Evolutionary conservation across 2,797 vertebrate genomes (phyloP).

Genomic region (Chelon auratus): DNA sequence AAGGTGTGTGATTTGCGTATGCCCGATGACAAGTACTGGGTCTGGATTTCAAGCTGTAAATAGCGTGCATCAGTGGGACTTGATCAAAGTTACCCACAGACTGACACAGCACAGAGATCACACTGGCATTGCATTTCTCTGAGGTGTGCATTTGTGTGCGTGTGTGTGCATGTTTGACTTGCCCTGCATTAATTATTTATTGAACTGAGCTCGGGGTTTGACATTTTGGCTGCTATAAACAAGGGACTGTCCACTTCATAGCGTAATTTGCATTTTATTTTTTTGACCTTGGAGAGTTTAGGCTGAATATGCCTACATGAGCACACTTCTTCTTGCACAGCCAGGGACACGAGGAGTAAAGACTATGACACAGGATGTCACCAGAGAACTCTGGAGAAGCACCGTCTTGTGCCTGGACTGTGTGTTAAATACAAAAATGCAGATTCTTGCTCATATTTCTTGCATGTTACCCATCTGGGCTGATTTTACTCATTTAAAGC

Average conservation of each 20-base stretch:
- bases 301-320: constrained; percentile 10
- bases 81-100: constrained; percentile 43
- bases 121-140: constrained; percentile 11
- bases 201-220: constrained; percentile 36
- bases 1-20: constrained; percentile 13
- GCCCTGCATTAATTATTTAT: constrained; percentile 51
- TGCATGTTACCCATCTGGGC: background rate
- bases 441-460: background rate
- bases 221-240: constrained; percentile 55
- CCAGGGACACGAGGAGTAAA: background rate
- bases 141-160: constrained; percentile 10
- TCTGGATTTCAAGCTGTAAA: constrained; percentile 52
- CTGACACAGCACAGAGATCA: constrained; percentile 34
- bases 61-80: constrained; percentile 9
- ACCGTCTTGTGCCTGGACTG: background rate
- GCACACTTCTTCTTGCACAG: constrained; percentile 11
- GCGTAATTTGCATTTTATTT: constrained; percentile 36
- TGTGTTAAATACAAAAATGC: constrained; percentile 3
- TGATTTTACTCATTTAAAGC: background rate
- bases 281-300: constrained; percentile 37
- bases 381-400: background rate
- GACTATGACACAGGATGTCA: constrained; percentile 7
- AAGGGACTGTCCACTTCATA: constrained; percentile 23
- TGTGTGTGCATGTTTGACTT: constrained; percentile 25
- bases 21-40: constrained; percentile 18